Percentiles rank a stretch among this genome's conserved stretches.
Conservation (phyloP, 2,113 vertebrate genomes). For the Gasterosteus aculeatus region DNA sequence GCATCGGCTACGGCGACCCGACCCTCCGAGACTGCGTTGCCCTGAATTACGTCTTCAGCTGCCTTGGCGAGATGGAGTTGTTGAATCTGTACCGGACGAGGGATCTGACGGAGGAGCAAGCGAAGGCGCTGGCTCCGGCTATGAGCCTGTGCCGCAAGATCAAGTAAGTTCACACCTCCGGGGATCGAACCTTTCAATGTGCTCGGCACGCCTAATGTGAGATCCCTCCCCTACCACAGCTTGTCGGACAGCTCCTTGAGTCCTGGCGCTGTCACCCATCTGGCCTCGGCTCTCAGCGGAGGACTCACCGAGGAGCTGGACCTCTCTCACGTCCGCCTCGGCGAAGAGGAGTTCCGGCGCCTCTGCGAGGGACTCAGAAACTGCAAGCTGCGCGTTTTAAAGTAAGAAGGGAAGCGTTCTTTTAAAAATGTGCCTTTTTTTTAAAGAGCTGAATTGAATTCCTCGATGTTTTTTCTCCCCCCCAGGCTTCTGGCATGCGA, state of each 20-base stretch:
- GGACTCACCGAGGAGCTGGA: constrained; percentile 60
- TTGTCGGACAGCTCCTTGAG: constrained; percentile 53
- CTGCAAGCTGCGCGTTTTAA: constrained; percentile 60
- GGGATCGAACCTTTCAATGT: neutral
- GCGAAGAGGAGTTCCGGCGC: constrained; percentile 53
- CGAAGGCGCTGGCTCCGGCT: constrained; percentile 51
- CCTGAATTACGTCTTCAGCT: constrained; percentile 69
- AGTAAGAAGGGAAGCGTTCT: constrained; percentile 42
- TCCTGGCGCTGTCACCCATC: constrained; percentile 39
- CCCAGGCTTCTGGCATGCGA: constrained; percentile 53
- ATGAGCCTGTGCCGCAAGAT: constrained; percentile 64
- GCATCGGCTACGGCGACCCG: constrained; percentile 52
- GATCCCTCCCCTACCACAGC: constrained; percentile 31
- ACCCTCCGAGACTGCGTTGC: constrained; percentile 66
- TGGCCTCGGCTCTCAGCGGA: constrained; percentile 68
- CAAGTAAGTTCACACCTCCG: constrained; percentile 43
- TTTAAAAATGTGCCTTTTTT: neutral
- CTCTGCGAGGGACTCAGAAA: constrained; percentile 63
- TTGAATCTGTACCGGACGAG: constrained; percentile 61
- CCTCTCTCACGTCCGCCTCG: constrained; percentile 43
- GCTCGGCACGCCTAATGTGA: neutral
- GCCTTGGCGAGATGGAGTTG: constrained; percentile 52
- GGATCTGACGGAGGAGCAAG: constrained; percentile 51
- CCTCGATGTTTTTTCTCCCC: neutral
- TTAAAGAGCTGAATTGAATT: neutral